Conservation (phyloP, 2,797 vertebrate genomes). For the Corythornis leucogaster region DNA sequence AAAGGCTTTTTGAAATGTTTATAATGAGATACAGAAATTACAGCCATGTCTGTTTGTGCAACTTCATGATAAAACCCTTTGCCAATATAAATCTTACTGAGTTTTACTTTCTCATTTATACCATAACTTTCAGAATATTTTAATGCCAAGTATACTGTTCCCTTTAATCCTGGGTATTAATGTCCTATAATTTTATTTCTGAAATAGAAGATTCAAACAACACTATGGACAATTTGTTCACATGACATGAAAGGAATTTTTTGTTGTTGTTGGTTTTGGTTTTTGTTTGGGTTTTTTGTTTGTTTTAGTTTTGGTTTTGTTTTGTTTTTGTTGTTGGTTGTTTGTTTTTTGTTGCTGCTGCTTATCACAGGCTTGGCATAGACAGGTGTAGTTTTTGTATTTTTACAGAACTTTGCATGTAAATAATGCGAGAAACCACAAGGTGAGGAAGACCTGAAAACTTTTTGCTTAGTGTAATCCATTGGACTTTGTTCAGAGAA, state of each 20-base stretch:
- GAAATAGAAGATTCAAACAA: background rate
- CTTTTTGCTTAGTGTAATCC: background rate
- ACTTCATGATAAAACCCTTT: background rate
- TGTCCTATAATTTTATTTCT: background rate
- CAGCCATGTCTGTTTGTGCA: background rate
- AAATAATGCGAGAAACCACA: background rate
- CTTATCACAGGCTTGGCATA: background rate
- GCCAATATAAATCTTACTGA: background rate
- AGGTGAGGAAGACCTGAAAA: background rate
- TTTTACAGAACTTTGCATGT: background rate
- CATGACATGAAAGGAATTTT: accelerated
- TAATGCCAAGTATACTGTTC: background rate
- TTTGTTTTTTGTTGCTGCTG: background rate
- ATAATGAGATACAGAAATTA: background rate
- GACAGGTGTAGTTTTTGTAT: background rate
- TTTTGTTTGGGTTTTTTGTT: background rate
- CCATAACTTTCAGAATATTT: background rate
- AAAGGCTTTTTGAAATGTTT: background rate
- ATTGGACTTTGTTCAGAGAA: background rate
- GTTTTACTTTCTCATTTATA: background rate
- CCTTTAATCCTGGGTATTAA: background rate
- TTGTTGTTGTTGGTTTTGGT: background rate
- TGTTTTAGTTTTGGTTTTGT: accelerated
- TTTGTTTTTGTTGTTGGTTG: background rate
- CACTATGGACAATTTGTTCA: background rate